Percentiles rank a stretch among this genome's conserved stretches.
Evolutionary conservation across 2,113 vertebrate genomes (phyloP).

Genomic region (Xiphophorus couchianus): DNA sequence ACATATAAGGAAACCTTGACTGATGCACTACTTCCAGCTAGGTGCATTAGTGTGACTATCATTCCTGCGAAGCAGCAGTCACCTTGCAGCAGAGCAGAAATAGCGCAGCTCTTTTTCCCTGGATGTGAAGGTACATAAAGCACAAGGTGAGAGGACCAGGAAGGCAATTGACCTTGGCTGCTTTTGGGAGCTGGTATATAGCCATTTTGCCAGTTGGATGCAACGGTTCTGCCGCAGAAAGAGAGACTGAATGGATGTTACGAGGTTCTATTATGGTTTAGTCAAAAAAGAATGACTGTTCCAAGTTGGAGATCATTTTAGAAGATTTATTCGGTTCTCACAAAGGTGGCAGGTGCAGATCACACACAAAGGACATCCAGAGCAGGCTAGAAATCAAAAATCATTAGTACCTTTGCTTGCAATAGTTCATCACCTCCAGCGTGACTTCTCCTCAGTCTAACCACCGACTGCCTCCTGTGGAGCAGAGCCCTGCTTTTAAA

Average conservation of each 20-base stretch:
- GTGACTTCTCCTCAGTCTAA: too few relatives aligned
- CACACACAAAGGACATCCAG: too few relatives aligned
- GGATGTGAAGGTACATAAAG: slow-evolving; percentile 80
- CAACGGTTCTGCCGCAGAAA: slow-evolving; percentile 52
- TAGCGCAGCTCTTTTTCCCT: slow-evolving; percentile 77
- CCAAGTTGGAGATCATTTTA: too few relatives aligned
- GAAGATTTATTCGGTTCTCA: too few relatives aligned
- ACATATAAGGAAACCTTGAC: not conserved
- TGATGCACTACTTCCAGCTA: slow-evolving; percentile 14
- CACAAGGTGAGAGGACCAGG: slow-evolving; percentile 75
- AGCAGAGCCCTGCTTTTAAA: too few relatives aligned
- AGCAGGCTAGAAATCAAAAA: too few relatives aligned
- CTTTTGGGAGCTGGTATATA: slow-evolving; percentile 65
- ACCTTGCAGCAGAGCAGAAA: slow-evolving; percentile 90
- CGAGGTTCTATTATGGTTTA: too few relatives aligned
- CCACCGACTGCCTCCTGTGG: too few relatives aligned
- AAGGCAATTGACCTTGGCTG: slow-evolving; percentile 83
- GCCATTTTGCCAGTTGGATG: slow-evolving; percentile 48
- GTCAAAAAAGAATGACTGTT: too few relatives aligned
- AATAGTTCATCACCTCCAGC: too few relatives aligned
- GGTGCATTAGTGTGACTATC: slow-evolving; percentile 32
- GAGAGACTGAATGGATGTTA: slow-evolving; percentile 16
- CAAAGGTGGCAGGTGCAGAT: too few relatives aligned
- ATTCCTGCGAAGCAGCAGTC: slow-evolving; percentile 73
- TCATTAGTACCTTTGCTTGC: too few relatives aligned